Evolutionary conservation across 37 sponge, comb jelly and placozoan genomes (phyloP), one percentile per base, ranked within the genome.

Genomic region (Agelas oroides): DNA sequence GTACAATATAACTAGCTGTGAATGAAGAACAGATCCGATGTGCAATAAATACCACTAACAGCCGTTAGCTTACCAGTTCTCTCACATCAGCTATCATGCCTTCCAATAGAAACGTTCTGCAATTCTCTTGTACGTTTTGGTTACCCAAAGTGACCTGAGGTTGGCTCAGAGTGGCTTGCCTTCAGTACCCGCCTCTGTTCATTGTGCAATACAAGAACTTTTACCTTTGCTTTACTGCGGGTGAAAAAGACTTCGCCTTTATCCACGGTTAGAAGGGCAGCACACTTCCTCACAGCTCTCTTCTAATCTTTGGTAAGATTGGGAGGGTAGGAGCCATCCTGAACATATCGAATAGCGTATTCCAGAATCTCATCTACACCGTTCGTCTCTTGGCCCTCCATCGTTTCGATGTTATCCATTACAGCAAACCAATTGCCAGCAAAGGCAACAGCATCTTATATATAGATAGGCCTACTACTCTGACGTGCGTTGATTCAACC

Each of bases 91-190:
- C 3, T 12, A 46, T 46, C 46, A 46, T 40, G 52, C 75, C 53
- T 13, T 21, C 55, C 75, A 72, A 41, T 72, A 72, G 35, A 72
- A 72, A 16, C 75, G 33, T 55, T 74, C 75, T 53, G 75, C 27
- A 53, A 39, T 19, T 28, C 56, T 21, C 25, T 39, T 40, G 27
- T 39, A 74, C 25, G 82, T 81, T 23, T 81, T 81, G 21, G 78
- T 77, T 15, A 85, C 56, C 78, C 78, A 65, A 85, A 85, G 60
- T 85, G 86, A 65, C 86, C 86, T 36, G 86, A 85, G 17, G 86
- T 76, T 17, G 85, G 77, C 27, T 75, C 76, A 28, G 78, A 23
- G 55, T 85, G 78, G 71, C 86, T 76, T 19, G 78, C 71, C 38
- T 55, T 53, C 68, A 85, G 74, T 8, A 76, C 66, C 65, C 77